Conservation (phyloP, 2,797 vertebrate genomes). For the Coracias cyanogaster region DNA sequence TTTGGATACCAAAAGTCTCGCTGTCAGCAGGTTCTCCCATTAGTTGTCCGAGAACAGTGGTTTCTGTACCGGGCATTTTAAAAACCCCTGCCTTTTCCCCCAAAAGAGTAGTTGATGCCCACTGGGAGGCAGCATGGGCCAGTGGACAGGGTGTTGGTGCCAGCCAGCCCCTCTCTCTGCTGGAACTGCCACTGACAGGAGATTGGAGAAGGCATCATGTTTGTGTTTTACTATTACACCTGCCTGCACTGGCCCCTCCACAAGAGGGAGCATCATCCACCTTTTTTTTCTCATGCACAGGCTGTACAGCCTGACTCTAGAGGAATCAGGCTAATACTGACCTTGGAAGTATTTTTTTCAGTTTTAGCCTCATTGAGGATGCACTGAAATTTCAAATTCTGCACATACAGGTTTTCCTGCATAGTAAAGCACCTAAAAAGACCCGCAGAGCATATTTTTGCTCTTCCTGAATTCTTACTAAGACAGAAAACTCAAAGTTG, state of each 20-base stretch:
- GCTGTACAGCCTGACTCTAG: neutral
- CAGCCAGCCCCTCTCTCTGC: neutral
- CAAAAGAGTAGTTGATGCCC: neutral
- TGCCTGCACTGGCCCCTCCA: neutral
- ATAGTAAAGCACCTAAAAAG: neutral
- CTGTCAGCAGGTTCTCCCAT: neutral
- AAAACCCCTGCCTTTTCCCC: neutral
- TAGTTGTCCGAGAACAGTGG: neutral
- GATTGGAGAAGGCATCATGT: accelerated
- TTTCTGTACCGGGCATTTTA: neutral
- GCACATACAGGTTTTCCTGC: neutral
- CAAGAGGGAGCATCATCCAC: neutral
- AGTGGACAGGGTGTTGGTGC: neutral
- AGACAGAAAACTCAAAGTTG: neutral
- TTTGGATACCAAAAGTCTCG: accelerated
- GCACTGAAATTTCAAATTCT: neutral
- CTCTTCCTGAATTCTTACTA: neutral
- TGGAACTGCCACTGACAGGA: neutral
- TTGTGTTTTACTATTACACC: neutral
- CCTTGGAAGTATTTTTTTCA: neutral
- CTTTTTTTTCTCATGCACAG: accelerated
- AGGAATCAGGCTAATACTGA: neutral
- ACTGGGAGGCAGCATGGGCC: neutral
- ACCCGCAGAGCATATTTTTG: neutral
- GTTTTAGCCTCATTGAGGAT: neutral